phyloP scores from a whole-genome alignment of 2,113 vertebrate genomes.

The Hiodon alosoides region DNA sequence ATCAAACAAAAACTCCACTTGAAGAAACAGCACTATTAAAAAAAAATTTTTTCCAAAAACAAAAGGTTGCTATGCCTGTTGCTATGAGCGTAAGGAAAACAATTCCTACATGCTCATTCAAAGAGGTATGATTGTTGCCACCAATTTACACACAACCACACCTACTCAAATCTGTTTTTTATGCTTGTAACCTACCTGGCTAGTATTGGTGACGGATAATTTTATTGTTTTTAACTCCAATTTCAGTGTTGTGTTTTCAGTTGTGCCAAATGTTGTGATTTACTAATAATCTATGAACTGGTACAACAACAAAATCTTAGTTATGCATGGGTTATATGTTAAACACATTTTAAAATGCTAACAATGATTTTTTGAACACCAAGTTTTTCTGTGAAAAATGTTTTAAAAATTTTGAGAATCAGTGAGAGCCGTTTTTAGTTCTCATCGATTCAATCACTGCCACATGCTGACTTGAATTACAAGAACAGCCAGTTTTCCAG shows the following conservation, averaged over 20 bases:
- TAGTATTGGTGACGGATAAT: neutral
- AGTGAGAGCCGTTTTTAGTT: neutral
- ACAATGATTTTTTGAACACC: neutral
- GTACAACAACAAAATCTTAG: no score
- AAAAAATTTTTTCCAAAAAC: no score
- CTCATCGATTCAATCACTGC: conserved; percentile 11
- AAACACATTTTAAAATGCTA: neutral
- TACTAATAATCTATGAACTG: no score
- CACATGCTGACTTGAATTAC: conserved; percentile 8
- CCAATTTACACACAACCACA: neutral
- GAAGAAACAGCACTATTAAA: no score
- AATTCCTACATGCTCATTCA: neutral
- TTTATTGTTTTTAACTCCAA: neutral
- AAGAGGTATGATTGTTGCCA: neutral
- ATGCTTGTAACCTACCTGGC: neutral
- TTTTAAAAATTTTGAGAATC: neutral
- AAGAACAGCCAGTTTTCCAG: conserved; percentile 4
- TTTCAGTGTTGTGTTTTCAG: no score
- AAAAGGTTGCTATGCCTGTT: no score
- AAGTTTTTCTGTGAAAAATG: neutral
- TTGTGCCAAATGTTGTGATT: no score
- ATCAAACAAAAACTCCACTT: no score
- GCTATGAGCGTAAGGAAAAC: no score
- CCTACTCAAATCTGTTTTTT: neutral
- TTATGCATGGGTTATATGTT: no score